Conservation (phyloP, 2,797 vertebrate genomes). For the Acridotheres tristis region DNA sequence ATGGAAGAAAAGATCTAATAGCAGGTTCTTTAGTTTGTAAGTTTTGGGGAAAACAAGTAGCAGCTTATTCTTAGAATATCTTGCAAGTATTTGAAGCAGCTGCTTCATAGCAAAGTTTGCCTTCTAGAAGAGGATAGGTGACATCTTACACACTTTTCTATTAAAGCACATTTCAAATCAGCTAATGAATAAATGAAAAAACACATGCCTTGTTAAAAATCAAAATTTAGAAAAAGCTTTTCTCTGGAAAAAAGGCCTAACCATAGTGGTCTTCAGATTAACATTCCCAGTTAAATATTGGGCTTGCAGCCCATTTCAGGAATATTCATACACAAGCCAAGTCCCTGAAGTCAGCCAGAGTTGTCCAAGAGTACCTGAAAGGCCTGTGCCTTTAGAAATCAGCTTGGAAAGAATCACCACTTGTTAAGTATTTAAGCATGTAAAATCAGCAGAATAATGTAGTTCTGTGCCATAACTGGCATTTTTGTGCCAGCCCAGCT, state of each 20-base stretch:
- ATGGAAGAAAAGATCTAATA: neutral
- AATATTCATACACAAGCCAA: neutral
- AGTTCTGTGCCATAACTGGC: neutral
- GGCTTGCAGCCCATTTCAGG: neutral
- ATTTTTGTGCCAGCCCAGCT: neutral
- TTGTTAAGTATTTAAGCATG: neutral
- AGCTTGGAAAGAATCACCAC: neutral
- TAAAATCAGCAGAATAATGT: neutral
- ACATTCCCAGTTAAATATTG: neutral
- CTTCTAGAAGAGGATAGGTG: neutral
- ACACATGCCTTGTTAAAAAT: neutral
- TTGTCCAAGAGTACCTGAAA: neutral
- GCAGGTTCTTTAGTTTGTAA: neutral
- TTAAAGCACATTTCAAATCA: neutral
- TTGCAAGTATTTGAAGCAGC: neutral
- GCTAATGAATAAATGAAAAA: neutral
- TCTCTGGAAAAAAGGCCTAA: neutral
- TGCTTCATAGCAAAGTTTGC: neutral
- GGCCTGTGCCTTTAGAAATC: neutral
- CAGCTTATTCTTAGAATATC: neutral
- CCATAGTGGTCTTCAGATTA: neutral
- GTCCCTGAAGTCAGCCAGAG: neutral
- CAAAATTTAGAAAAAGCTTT: neutral
- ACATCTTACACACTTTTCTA: neutral
- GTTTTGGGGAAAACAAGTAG: neutral